Base-by-base conservation (phyloP, 1,140 invertebrate species). In the Chrysoperla carnea region DNA sequence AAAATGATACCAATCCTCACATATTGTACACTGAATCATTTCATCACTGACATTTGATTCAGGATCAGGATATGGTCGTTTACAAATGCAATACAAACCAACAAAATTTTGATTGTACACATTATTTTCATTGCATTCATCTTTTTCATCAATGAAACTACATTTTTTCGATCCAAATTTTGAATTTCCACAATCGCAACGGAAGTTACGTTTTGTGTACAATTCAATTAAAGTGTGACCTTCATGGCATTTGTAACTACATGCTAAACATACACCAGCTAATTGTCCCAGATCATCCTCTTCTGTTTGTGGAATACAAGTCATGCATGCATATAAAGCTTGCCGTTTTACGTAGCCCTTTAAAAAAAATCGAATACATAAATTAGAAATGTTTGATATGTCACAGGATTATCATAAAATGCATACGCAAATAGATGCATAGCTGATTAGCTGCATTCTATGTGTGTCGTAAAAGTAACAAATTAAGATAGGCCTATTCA, bases 1-100 rank as follows among this genome's bases (percentile, higher is more conserved):
- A 12, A 76, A 72, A 69, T 98, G 94, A 54, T 82, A 92, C 96
- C 96, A 99, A 61, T 99, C 95, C 63, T 99, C 95, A 64, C 95
- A 99, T 40, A 96, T 68, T 37, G 84, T 70, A 56, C 96, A 99
- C 56, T 98, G 95, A 35, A 96, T 77, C 93, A 98, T 99, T 54
- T 88, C 81, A 66, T 94, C 90, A 41, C 81, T 77, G 31, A 67
- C 63, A 12, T 73, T 67, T 50, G 77, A 72, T 43, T 91, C 84
- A 7, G 81, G 78, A 67, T 97, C 93, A 9, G 94, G 94, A 66
- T 97, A 99, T 0, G 92, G 91, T 42, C 90, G 70, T n/a, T 78
- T 62, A 63, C 96, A 99, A 12, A 66, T 78, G 56, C 96, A 99
- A 59, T 98, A 99, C 6, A 84, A 50, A 1, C 92, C 94, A 53